Conservation (phyloP, 2,113 vertebrate species). For the Gobius niger region DNA sequence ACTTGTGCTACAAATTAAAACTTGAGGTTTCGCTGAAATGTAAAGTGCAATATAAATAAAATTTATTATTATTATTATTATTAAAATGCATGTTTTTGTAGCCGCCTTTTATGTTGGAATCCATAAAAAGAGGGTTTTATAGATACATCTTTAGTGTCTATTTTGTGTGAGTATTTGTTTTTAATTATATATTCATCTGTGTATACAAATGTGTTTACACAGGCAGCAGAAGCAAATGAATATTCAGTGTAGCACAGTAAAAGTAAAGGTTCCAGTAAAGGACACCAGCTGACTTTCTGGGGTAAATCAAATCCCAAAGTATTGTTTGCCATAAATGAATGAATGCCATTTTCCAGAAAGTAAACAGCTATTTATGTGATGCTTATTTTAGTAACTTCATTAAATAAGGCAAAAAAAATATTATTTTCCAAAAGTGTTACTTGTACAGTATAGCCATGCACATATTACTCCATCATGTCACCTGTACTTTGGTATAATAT, state of each 20-base stretch:
- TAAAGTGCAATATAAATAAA: too few relatives aligned
- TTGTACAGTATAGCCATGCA: neutral
- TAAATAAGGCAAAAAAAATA: neutral
- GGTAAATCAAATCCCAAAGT: too few relatives aligned
- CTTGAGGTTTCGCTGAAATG: too few relatives aligned
- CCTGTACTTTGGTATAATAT: neutral
- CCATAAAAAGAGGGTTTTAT: too few relatives aligned
- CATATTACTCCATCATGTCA: neutral
- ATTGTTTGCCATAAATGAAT: too few relatives aligned
- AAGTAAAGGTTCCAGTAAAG: constrained; percentile 12
- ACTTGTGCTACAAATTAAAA: too few relatives aligned
- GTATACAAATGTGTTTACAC: constrained; percentile 16
- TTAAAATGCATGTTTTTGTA: too few relatives aligned
- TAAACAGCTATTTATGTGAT: too few relatives aligned
- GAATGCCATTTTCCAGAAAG: too few relatives aligned
- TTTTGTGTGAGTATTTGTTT: constrained; percentile 24
- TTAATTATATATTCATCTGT: constrained; percentile 2
- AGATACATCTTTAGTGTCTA: constrained; percentile 8
- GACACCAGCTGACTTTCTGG: too few relatives aligned
- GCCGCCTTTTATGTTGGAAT: too few relatives aligned
- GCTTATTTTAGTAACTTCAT: neutral
- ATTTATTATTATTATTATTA: too few relatives aligned
- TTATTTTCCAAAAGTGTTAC: neutral
- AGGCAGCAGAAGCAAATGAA: constrained; percentile 17
- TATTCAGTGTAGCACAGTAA: constrained; percentile 28